These are phyloP conservation scores for Caenorhabditis macrosperma DNA, from an alignment of 2,888 invertebrate species.

Conservation along the genomic window DNA sequence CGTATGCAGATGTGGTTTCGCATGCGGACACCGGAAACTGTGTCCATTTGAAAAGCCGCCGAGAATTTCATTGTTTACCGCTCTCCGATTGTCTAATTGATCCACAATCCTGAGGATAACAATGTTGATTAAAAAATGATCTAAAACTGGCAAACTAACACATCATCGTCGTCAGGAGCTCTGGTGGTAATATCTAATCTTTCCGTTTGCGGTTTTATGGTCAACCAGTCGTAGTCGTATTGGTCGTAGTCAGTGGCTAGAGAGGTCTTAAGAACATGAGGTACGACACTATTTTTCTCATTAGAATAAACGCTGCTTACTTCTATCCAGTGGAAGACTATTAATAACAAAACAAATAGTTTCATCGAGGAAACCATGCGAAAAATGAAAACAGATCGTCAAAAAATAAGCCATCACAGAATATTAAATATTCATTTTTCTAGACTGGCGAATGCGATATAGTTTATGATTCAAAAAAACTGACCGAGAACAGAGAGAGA, in stretches of 20 bases:
- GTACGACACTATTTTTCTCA: not conserved
- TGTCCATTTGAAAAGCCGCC: conserved; percentile 52
- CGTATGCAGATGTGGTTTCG: conserved; percentile 63
- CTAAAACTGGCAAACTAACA: conserved; percentile 41
- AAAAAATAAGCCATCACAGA: no score
- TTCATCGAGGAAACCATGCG: no score
- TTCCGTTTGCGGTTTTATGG: conserved; percentile 7
- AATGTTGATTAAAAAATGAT: not conserved
- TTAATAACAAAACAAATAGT: no score
- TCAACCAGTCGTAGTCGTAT: conserved; percentile 59
- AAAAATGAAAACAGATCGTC: no score
- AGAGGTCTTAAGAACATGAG: no score
- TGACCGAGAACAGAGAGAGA: no score
- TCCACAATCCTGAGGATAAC: conserved; percentile 32
- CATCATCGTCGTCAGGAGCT: conserved; percentile 56
- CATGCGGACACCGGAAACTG: conserved; percentile 63
- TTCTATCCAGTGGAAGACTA: no score
- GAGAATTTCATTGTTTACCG: conserved; percentile 56
- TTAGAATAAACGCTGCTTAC: no score
- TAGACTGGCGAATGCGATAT: no score
- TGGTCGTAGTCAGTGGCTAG: conserved; percentile 48
- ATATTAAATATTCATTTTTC: no score
- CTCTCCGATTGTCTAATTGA: conserved; percentile 46
- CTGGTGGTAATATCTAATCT: conserved; percentile 5
- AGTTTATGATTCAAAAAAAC: no score